A percentile compares a stretch with the other conserved stretches of the same genome.
Evolutionary conservation across 2,797 vertebrate species (phyloP).

Genomic region (Echeneis naucrates): DNA sequence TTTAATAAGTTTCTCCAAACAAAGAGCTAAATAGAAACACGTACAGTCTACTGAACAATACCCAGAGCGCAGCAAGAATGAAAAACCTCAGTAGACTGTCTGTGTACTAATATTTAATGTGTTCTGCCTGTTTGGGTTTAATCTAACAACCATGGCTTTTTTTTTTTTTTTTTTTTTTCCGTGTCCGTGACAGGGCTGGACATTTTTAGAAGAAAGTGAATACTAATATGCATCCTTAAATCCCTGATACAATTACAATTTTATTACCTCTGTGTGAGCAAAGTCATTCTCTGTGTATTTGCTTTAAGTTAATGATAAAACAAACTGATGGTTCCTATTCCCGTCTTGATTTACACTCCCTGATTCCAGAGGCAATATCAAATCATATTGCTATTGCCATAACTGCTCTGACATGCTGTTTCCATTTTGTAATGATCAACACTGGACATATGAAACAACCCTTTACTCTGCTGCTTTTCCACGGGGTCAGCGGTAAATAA

Average conservation of each 20-base stretch:
- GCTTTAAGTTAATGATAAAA: not conserved
- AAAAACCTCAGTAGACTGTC: constrained; percentile 38
- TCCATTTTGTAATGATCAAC: constrained; percentile 17
- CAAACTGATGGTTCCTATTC: constrained; percentile 18
- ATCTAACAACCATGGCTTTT: constrained; percentile 16
- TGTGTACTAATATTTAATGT: constrained; percentile 52
- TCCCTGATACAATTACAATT: constrained; percentile 24
- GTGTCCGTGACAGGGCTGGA: constrained; percentile 12
- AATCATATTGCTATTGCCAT: constrained; percentile 22
- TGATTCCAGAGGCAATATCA: not conserved
- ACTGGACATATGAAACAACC: not conserved
- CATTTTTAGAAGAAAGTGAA: too few relatives aligned
- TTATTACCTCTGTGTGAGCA: not conserved
- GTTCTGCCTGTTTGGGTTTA: constrained; percentile 49
- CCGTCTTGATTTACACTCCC: not conserved
- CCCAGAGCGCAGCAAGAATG: constrained; percentile 28
- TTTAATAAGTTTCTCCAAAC: constrained; percentile 43
- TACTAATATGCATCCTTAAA: constrained; percentile 46
- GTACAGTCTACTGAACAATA: not conserved
- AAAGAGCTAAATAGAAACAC: constrained; percentile 14
- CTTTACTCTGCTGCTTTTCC: constrained; percentile 15
- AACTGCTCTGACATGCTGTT: not conserved
- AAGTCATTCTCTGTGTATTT: not conserved
- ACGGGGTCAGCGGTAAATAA: constrained; percentile 59
- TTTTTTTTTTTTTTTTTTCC: not conserved